Conservation (phyloP, 2,888 invertebrate genomes). For the Arge pagana region DNA sequence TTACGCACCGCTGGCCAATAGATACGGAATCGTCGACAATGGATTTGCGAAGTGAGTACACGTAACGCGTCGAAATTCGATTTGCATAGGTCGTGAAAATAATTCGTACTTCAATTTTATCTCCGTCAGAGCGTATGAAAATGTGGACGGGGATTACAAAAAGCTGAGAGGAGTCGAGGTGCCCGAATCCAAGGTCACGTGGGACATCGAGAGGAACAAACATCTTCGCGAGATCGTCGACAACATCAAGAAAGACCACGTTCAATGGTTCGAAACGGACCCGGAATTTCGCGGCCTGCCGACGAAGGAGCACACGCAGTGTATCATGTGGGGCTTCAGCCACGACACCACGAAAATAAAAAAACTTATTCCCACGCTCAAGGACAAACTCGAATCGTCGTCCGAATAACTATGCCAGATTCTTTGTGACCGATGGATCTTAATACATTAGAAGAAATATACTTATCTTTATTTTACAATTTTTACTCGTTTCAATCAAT, state of each 20-base stretch:
- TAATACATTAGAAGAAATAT: too few species aligned
- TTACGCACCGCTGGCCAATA: conserved; percentile 62
- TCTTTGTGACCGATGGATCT: too few species aligned
- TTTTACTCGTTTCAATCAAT: not conserved
- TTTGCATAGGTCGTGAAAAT: not conserved
- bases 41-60: conserved; percentile 41
- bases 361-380: conserved; percentile 60
- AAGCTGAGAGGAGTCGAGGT: conserved; percentile 69
- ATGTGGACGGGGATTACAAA: conserved; percentile 74
- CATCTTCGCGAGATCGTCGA: conserved; percentile 59
- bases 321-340: conserved; percentile 78
- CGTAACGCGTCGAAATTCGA: not conserved
- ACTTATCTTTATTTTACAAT: not conserved
- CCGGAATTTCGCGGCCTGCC: conserved; percentile 72
- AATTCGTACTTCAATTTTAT: not conserved
- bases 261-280: conserved; percentile 62
- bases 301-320: conserved; percentile 68
- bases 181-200: conserved; percentile 65
- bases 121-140: conserved; percentile 62
- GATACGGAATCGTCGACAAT: conserved; percentile 60
- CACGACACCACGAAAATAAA: conserved; percentile 73
- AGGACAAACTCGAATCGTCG: conserved; percentile 55
- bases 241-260: conserved; percentile 60
- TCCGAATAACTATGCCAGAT: conserved; percentile 13
- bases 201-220: conserved; percentile 76